Base-by-base conservation (phyloP, 2,888 invertebrate genomes). In the Seira sanloemensis region DNA sequence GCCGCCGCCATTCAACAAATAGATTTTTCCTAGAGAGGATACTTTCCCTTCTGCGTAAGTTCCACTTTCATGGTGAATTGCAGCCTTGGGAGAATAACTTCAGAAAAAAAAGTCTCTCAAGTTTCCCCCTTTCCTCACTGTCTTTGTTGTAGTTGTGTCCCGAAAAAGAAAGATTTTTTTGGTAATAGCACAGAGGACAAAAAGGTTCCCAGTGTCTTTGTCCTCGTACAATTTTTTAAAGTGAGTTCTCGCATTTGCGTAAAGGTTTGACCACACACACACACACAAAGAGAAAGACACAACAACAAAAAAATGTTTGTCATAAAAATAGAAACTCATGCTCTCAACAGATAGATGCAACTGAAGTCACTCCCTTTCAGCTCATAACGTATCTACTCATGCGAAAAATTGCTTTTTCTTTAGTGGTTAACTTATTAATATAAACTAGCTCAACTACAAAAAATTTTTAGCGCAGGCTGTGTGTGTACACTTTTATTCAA, bases 61-160 rank as follows among this genome's bases (percentile, higher is more conserved):
- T 80, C 74, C 74, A 67, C 68, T 80, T 80, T 74, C 26, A 80
- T 68, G 74, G 21, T 68, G 69, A 80, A 80, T 80, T 80, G 74
- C 68, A 80, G 80, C 62, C 74, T 68, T 74, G 80, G 80, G 80
- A 80, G 62, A 74, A 27, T 80, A 66, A 74, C 74, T 72, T 23
- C 37, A 80, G 74, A 58, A 27, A 4, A 21, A 62, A n/a, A n/a
- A n/a, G 37, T 37, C 62, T 80, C 80, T 80, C 74, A 80, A 68
- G 58, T 68, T 68, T 74, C 80, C 27, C n/a, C 68, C 73, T 73
- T 12, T 9, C 18, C 12, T 62, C n/a, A n/a, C n/a, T n/a, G n/a
- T n/a, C n/a, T 62, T 12, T 50, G 50, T 50, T 16, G 2, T 50
- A 4, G 2, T 50, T 16, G 50, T 23, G 62, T 62, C 62, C 9